Evolutionary conservation across 2,797 vertebrate species (phyloP), one percentile per base, ranked within the genome.

Genomic region (Smutsia gigantea): DNA sequence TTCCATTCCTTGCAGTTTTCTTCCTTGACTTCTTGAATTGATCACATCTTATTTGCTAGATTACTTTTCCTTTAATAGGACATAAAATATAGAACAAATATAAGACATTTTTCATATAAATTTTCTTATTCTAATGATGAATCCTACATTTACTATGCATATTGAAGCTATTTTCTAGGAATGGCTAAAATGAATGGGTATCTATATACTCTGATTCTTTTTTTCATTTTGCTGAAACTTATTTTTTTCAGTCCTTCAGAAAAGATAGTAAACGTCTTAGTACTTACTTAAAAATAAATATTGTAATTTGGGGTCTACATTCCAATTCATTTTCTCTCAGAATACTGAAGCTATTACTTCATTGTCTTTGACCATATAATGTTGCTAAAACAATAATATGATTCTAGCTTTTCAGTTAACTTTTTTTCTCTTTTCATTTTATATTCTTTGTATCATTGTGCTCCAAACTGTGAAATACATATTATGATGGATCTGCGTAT

Each of bases 281-380:
- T 87, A 87, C 31, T 91, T 90, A 75, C 39, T 92, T 71, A 34
- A 42, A 78, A 2, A 18, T 79, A 92, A 61, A 53, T 18, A 42
- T 17, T 72, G 34, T 78, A 31, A 39, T 87, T 95, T 59, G 11
- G 3, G 2, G 49, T 79, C 29, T 88, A 55, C 7, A 61, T 34
- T 46, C n/a, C 94, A 72, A 69, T 51, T 84, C 61, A 83, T 87
- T 96, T 87, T 79, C 74, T 53, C 18, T 49, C 84, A 94, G 25
- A 93, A 83, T 42, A 84, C 9, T 91, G 34, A 87, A 95, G 51
- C 71, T 87, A 74, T 23, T 55, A 39, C 4, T 82, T 31, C 79
- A 88, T 46, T 37, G 1, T 59, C 21, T 93, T 64, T 15, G 4
- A 51, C 21, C 15, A 71, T 37, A 68, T 25, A 84, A 71, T 71